Conservation (phyloP, 2,797 vertebrate genomes). For the Schizopygopsis pylzovi region DNA sequence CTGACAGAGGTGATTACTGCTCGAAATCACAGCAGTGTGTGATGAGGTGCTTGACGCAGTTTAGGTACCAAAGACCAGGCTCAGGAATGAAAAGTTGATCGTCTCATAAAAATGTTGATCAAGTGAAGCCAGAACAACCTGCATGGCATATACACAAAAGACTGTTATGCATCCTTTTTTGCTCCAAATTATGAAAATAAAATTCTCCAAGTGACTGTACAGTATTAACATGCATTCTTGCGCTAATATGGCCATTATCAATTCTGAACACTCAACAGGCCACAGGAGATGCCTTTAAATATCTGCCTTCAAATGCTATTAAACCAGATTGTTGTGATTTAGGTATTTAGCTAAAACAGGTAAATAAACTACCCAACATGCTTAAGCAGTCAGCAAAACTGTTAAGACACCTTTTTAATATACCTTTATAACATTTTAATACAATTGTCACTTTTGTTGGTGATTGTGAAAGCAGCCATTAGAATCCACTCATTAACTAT, state of each 20-base stretch:
- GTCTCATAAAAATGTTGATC: background rate
- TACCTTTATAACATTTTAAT: background rate
- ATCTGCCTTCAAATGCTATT: background rate
- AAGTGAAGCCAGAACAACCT: background rate
- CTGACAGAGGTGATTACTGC: background rate
- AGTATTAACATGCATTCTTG: background rate
- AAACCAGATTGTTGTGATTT: background rate
- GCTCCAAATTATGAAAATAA: background rate
- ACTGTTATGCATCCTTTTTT: background rate
- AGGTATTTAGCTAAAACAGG: background rate
- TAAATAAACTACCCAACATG: background rate
- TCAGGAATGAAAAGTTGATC: background rate
- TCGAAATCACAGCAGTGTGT: background rate
- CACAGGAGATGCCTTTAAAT: background rate
- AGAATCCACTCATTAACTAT: background rate
- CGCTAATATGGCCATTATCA: background rate
- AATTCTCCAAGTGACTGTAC: background rate
- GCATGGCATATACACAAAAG: background rate
- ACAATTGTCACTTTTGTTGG: background rate
- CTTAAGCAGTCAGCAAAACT: background rate
- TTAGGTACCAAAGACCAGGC: background rate
- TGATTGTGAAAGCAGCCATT: background rate
- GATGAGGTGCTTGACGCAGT: background rate
- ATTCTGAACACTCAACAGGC: background rate
- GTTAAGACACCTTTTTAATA: background rate